Evolutionary conservation across 2,113 vertebrate species (phyloP), one percentile per base, ranked within the genome.

Genomic region (Oryzias melastigma): DNA sequence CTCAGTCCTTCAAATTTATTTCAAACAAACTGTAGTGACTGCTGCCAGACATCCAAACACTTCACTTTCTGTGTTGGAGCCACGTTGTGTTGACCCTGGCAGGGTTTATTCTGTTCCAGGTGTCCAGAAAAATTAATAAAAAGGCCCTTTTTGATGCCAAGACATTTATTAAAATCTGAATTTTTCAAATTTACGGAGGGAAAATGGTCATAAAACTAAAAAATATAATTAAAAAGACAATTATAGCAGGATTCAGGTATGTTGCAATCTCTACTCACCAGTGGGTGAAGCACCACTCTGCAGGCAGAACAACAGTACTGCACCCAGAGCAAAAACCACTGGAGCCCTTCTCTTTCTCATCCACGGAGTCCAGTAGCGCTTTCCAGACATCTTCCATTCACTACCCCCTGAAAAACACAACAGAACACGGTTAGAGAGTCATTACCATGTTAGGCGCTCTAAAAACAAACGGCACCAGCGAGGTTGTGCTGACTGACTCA

Each of bases 351-450:
- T 82, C 76, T 85, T 91, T 86, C 80, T 87, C 84, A 81, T 86
- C 91, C 90, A 91, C 58, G 70, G 83, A 85, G 86, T 90, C 88
- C 87, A 83, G 79, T 87, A 84, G 59, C 73, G 72, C 58, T 79
- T 89, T 87, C 83, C 86, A 81, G 80, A 89, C 90, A 91, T 91
- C 80, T 90, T 91, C 91, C 90, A 91, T 92, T 84, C 80, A 91
- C 83, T 80, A 52, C 73, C 68, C 68, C 85, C 89, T 87, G 65
- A 68, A 87, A 81, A 46, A 80, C 54, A 77, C 49, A 77, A 50
- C 5, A 65, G 14, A 54, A 45, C 19, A 20, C 14, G 51, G 68
- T 79, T 66, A 85, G 81, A 68, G 13, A 46, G 58, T 58, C 59
- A 77, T 35, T 52, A 45, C 47, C 61, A 80, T 49, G 61, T 43